phyloP scores from a whole-genome alignment of 1,140 invertebrate genomes.

The Macrotrachela quadricornifera region DNA sequence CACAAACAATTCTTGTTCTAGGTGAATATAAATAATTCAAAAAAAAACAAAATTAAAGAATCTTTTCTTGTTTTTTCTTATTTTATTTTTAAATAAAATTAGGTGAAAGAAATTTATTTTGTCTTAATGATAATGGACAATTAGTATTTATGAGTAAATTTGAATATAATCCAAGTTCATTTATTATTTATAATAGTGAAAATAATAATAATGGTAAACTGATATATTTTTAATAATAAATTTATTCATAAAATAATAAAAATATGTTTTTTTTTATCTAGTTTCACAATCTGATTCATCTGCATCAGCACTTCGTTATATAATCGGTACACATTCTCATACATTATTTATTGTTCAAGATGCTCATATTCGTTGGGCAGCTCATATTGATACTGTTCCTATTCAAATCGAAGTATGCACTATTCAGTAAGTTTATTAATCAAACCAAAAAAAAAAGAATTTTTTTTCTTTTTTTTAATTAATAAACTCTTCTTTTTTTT shows the following conservation, averaged over 20 bases:
- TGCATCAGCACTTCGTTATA: conserved; percentile 11
- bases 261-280: neutral
- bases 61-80: no score
- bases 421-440: conserved; percentile 35
- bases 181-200: conserved; percentile 47
- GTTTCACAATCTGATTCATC: neutral
- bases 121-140: conserved; percentile 47
- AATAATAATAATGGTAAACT: conserved; percentile 15
- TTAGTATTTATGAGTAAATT: conserved; percentile 55
- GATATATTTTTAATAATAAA: conserved; percentile 1
- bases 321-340: conserved; percentile 26
- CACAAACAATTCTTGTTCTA: conserved; percentile 10
- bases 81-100: no score
- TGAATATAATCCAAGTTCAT: conserved; percentile 52
- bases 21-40: no score
- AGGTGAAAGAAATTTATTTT: conserved; percentile 44
- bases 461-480: no score
- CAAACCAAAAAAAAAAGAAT: no score
- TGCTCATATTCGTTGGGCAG: conserved; percentile 57
- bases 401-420: conserved; percentile 38
- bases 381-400: conserved; percentile 49
- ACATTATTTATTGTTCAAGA: conserved; percentile 52
- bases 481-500: conserved; percentile 3
- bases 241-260: conserved; percentile 16
- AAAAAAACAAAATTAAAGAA: no score